Conservation (phyloP, 1,140 invertebrate genomes). For the Heliconius eleuchia region DNA sequence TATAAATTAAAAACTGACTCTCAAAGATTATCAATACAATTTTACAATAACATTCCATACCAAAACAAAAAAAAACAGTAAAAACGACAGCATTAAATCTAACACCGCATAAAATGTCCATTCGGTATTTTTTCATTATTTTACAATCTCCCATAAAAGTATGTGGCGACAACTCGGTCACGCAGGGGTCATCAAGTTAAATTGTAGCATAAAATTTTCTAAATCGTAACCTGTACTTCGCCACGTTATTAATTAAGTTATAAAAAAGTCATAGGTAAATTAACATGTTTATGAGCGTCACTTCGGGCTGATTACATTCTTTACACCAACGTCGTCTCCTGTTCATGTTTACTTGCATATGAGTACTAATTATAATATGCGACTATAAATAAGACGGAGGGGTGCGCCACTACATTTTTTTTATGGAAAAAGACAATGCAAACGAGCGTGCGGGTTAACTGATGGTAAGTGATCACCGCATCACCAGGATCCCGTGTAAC, state of each 20-base stretch:
- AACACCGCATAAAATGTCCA: slow-evolving; percentile 61
- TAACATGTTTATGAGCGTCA: slow-evolving; percentile 71
- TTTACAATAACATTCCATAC: slow-evolving; percentile 22
- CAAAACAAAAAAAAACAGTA: slow-evolving; percentile 33
- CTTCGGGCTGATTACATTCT: slow-evolving; percentile 46
- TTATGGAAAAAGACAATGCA: too few relatives aligned
- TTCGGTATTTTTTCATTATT: slow-evolving; percentile 75
- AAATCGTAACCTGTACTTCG: slow-evolving; percentile 58
- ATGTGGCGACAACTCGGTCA: slow-evolving; percentile 67
- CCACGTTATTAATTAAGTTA: slow-evolving; percentile 79
- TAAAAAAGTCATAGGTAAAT: slow-evolving; percentile 76
- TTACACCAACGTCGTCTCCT: slow-evolving; percentile 40
- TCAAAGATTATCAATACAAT: not conserved
- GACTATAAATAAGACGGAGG: too few relatives aligned
- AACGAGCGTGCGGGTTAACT: too few relatives aligned
- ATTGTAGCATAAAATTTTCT: slow-evolving; percentile 71
- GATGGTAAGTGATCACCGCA: too few relatives aligned
- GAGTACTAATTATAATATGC: too few relatives aligned
- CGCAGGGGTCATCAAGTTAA: slow-evolving; percentile 74
- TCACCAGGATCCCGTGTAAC: too few relatives aligned
- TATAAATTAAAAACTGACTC: not conserved
- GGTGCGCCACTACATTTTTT: too few relatives aligned
- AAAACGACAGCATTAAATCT: slow-evolving; percentile 65
- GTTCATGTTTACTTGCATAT: not conserved
- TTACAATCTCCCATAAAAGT: slow-evolving; percentile 73